Conservation (phyloP, 2,113 vertebrate genomes). For the Xerus inauris region DNA sequence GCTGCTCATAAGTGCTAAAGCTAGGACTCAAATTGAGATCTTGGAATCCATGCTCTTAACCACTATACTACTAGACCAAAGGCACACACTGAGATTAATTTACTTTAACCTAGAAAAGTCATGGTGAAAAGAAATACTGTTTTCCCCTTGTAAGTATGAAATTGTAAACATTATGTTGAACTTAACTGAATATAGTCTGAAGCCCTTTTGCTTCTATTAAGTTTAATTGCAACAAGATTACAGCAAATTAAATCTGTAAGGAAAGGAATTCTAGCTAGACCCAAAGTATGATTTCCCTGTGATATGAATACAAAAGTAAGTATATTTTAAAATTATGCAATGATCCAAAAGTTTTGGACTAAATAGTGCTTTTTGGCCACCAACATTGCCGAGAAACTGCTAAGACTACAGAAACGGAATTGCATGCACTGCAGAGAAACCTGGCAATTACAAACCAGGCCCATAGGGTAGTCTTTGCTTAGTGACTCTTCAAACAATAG, state of each 20-base stretch:
- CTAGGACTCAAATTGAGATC: background rate
- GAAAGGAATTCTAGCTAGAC: background rate
- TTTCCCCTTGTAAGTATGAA: background rate
- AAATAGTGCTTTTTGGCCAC: slow-evolving; percentile 17
- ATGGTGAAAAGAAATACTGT: background rate
- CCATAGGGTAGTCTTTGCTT: slow-evolving; percentile 47
- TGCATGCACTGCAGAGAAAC: background rate
- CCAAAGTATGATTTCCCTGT: background rate
- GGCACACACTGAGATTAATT: background rate
- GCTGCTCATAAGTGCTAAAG: background rate
- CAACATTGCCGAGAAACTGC: slow-evolving; percentile 63
- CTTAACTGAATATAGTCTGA: slow-evolving; percentile 11
- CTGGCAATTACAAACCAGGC: slow-evolving; percentile 73
- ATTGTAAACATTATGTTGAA: slow-evolving; percentile 19
- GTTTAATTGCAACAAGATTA: background rate
- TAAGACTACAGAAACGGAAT: slow-evolving; percentile 51
- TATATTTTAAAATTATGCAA: background rate
- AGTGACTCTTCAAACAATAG: slow-evolving; percentile 34
- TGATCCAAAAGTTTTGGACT: background rate
- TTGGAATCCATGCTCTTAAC: background rate
- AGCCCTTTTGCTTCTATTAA: background rate
- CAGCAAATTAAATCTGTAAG: slow-evolving; percentile 9
- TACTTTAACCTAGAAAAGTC: background rate
- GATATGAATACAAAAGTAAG: background rate
- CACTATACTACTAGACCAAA: background rate